Evolutionary conservation across 2,797 vertebrate genomes (phyloP).

Genomic region (Pempheris klunzingeri): DNA sequence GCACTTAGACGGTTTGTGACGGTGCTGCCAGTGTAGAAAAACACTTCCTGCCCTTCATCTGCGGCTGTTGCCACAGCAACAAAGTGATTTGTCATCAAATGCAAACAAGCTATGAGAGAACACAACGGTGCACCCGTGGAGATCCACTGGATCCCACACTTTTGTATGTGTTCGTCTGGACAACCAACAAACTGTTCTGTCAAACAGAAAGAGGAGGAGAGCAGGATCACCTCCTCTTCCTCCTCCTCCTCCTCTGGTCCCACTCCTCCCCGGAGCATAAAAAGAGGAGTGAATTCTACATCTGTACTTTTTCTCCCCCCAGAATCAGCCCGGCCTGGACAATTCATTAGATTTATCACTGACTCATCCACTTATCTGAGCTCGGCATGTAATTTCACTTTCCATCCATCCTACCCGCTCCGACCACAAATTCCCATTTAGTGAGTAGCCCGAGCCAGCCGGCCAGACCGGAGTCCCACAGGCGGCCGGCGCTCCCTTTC

Average conservation of each 20-base stretch:
- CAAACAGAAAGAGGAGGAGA: too few species aligned
- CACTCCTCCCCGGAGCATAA: neutral
- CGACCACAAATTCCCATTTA: conserved; percentile 66
- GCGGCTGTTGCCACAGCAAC: too few species aligned
- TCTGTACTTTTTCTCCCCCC: conserved; percentile 5
- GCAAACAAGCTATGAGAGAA: too few species aligned
- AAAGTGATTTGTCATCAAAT: too few species aligned
- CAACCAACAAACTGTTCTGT: neutral
- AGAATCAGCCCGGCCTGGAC: conserved; percentile 39
- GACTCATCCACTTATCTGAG: conserved; percentile 66
- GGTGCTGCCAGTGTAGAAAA: too few species aligned
- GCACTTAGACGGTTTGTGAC: too few species aligned
- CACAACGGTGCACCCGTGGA: too few species aligned
- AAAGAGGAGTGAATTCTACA: conserved; percentile 14
- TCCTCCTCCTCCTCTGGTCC: too few species aligned
- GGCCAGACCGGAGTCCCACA: conserved; percentile 51
- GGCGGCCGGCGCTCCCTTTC: conserved; percentile 41
- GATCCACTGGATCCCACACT: too few species aligned
- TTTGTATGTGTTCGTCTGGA: neutral
- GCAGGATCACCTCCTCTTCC: too few species aligned
- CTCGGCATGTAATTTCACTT: conserved; percentile 66
- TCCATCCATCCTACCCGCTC: conserved; percentile 61
- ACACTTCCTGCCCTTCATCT: too few species aligned
- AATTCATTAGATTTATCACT: conserved; percentile 67
- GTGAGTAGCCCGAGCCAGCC: conserved; percentile 53